phyloP scores from a whole-genome alignment of 2,797 vertebrate genomes.

The Babyrousa celebensis region DNA sequence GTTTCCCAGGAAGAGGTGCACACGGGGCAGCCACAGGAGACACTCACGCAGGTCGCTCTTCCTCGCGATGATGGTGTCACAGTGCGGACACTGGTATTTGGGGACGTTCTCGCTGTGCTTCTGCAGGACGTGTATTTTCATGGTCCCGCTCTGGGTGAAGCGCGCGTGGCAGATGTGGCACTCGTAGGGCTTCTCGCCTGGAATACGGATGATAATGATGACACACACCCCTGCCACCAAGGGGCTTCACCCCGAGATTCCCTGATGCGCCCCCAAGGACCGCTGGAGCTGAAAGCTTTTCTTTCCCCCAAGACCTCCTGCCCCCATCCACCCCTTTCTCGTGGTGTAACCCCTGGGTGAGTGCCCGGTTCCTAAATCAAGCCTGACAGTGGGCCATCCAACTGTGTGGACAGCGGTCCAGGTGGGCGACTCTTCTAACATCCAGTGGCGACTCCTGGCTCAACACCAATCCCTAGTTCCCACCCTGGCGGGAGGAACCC shows the following conservation, averaged over 20 bases:
- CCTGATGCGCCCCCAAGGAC: background rate
- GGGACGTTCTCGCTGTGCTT: slow-evolving; percentile 88
- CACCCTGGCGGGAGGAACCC: accelerated
- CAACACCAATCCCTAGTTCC: accelerated
- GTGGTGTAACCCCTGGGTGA: accelerated
- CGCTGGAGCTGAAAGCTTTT: accelerated
- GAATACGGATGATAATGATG: background rate
- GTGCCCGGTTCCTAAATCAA: accelerated
- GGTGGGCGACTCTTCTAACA: accelerated
- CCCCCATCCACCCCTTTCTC: background rate
- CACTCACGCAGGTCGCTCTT: slow-evolving; percentile 91
- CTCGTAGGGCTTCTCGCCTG: slow-evolving; percentile 90
- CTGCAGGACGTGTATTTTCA: slow-evolving; percentile 89
- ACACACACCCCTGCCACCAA: accelerated
- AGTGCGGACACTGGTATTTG: slow-evolving; percentile 88
- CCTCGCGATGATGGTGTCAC: slow-evolving; percentile 73
- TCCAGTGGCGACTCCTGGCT: accelerated
- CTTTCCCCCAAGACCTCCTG: too few species aligned
- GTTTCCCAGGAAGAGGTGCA: background rate
- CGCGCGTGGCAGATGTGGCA: slow-evolving; percentile 87
- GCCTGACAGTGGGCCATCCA: accelerated
- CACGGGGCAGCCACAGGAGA: accelerated
- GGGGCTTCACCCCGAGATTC: accelerated
- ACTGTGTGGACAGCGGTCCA: background rate
- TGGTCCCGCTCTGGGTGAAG: slow-evolving; percentile 90